Evolutionary conservation across 2,888 invertebrate genomes (phyloP), one percentile per base, ranked within the genome.

Genomic region (Anaspis maculata): DNA sequence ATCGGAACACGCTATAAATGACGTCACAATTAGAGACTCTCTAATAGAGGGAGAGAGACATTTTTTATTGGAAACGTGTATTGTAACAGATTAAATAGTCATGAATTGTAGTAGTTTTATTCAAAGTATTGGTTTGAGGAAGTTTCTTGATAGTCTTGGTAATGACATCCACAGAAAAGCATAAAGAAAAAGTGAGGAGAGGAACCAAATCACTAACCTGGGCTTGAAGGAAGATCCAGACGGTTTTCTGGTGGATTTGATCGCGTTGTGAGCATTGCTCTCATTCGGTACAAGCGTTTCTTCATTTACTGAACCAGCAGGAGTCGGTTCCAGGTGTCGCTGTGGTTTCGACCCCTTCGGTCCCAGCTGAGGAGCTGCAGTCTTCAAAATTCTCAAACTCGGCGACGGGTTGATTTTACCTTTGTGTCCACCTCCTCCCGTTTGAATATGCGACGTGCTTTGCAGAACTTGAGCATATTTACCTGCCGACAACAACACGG

Each of bases 391-490:
- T 51, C 82, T 72, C 32, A 79, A 71, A 0, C 79, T 71, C 23
- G 74, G 76, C 21, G 77, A 73, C 1, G 83, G 78, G 24, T 75
- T 72, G 41, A 83, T 79, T 66, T 76, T 74, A 36, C 62, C 60
- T 11, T 49, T 53, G 44, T 72, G 19, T 6, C 9, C 9, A 19
- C 9, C 71, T 34, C 77, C 62, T 19, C 50, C 53, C 44, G 72
- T 71, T 36, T 77, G 63, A 22, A 83, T 66, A 54, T 79, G 80
- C 0, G 88, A 85, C 23, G 84, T 83, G 53, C 86, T 87, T 55
- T 87, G 86, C 15, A 89, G 67, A 6, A 85, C 82, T 66, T 90
- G 89, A 2, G 89, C 88, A 61, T 90, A 89, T 67, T 89, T 89
- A 22, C 86, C n/a, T n/a, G n/a, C n/a, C n/a, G n/a, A n/a, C n/a